Conservation (phyloP, 2,113 vertebrate species). For the Lepus americanus region DNA sequence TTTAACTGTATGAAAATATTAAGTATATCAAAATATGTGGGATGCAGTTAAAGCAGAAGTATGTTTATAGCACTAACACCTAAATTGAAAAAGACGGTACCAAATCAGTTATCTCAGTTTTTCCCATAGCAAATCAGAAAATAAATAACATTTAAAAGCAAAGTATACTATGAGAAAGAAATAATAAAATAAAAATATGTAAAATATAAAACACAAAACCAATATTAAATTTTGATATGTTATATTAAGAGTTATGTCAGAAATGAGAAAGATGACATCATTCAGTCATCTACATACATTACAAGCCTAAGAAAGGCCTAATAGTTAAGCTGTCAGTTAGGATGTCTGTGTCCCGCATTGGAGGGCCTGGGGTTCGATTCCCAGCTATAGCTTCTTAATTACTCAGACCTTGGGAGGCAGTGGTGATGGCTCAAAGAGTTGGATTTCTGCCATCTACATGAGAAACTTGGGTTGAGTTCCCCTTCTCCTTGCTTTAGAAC, state of each 20-base stretch:
- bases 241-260: slow-evolving; percentile 5
- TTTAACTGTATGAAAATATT: slow-evolving; percentile 32
- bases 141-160: neutral
- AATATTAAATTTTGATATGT: slow-evolving; percentile 30
- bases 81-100: neutral
- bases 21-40: neutral
- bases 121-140: slow-evolving; percentile 12
- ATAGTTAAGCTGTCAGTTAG: too few species aligned
- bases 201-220: neutral
- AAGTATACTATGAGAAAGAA: neutral
- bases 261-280: neutral
- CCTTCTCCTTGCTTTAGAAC: too few species aligned
- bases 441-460: too few species aligned
- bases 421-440: too few species aligned
- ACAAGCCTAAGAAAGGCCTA: neutral
- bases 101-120: slow-evolving; percentile 34
- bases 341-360: too few species aligned
- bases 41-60: slow-evolving; percentile 25
- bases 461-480: too few species aligned
- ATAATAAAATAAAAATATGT: neutral
- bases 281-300: neutral
- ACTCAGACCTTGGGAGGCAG: too few species aligned
- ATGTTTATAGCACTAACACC: slow-evolving; percentile 5
- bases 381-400: too few species aligned
- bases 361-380: too few species aligned